Evolutionary conservation across 2,888 invertebrate species (phyloP).

Genomic region (Leucania comma): DNA sequence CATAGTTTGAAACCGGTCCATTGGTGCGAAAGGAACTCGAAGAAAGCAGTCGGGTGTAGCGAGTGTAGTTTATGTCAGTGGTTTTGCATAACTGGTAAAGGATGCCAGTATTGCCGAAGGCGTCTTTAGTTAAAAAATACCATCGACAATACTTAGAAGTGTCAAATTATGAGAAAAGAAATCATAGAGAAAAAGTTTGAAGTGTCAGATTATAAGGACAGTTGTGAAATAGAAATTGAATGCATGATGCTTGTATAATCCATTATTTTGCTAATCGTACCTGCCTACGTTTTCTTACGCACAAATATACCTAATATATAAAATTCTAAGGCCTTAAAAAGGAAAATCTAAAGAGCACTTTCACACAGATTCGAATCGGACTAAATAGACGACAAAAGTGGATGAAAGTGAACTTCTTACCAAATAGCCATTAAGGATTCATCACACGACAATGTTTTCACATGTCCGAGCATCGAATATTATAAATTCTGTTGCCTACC

Average conservation of each 20-base stretch:
- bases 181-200: neutral
- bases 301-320: neutral
- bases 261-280: neutral
- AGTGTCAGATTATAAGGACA: neutral
- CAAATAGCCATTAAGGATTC: conserved; percentile 76
- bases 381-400: conserved; percentile 58
- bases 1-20: conserved; percentile 35
- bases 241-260: too few relatives aligned
- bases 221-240: neutral
- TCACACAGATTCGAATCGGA: conserved; percentile 46
- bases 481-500: conserved; percentile 80
- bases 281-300: neutral
- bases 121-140: neutral
- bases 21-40: conserved; percentile 30
- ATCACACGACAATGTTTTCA: conserved; percentile 80
- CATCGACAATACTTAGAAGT: too few relatives aligned
- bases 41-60: conserved; percentile 35
- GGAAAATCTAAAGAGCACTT: conserved; percentile 41
- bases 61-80: conserved; percentile 6
- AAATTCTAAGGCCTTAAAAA: neutral
- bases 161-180: too few relatives aligned
- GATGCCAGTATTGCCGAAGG: neutral
- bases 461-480: conserved; percentile 77
- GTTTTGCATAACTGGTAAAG: conserved; percentile 8
- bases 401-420: conserved; percentile 65